These are phyloP conservation scores for Dipodomys ordii DNA, from an alignment of 2,113 vertebrate species.

Conservation along the genomic window DNA sequence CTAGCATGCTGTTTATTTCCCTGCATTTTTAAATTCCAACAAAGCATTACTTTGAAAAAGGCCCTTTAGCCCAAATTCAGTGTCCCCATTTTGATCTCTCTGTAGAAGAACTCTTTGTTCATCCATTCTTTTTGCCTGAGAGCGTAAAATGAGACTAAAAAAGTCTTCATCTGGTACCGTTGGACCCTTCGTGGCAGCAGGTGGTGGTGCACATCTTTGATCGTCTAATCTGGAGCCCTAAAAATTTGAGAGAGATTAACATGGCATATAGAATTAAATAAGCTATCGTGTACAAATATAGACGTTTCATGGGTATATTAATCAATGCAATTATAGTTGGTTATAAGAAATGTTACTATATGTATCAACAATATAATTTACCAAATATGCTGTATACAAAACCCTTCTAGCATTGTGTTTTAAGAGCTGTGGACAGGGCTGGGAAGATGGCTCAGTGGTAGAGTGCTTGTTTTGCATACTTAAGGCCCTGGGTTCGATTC, in stretches of 20 bases:
- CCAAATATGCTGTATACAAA: too few species aligned
- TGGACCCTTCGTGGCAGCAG: slow-evolving; percentile 89
- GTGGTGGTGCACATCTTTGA: slow-evolving; percentile 95
- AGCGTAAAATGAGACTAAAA: slow-evolving; percentile 97
- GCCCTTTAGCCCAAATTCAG: slow-evolving; percentile 86
- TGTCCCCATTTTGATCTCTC: slow-evolving; percentile 85
- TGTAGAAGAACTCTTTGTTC: slow-evolving; percentile 96
- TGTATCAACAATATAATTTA: too few species aligned
- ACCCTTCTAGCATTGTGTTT: too few species aligned
- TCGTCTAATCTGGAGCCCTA: slow-evolving; percentile 97
- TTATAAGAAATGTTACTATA: background rate
- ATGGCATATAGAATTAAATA: background rate
- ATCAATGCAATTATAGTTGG: background rate
- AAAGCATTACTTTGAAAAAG: slow-evolving; percentile 67
- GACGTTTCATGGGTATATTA: background rate
- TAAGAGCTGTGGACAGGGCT: too few species aligned
- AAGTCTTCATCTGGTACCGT: slow-evolving; percentile 98
- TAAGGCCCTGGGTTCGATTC: too few species aligned
- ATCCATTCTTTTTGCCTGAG: slow-evolving; percentile 97
- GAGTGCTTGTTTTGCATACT: too few species aligned
- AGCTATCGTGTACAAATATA: background rate
- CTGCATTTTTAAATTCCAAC: slow-evolving; percentile 67
- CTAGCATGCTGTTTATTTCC: slow-evolving; percentile 54
- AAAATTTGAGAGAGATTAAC: slow-evolving; percentile 12
- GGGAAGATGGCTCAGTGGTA: too few species aligned